A percentile compares a stretch with the other conserved stretches of the same genome.
Conservation (phyloP, 2,113 vertebrate species). For the Tachysurus fulvidraco region DNA sequence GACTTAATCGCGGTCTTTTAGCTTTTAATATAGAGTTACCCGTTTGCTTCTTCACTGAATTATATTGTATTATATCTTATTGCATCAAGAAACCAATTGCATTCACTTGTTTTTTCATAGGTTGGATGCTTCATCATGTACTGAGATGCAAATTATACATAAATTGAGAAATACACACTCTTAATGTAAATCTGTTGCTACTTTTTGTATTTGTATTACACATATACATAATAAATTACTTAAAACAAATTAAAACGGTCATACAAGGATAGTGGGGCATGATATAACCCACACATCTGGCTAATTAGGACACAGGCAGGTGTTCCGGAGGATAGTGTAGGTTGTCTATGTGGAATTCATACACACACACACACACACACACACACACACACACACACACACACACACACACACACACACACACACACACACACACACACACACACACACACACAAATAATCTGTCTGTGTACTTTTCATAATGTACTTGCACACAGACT, state of each 20-base stretch:
- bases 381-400: conserved; percentile 14
- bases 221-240: too few species aligned
- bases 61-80: background rate
- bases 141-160: background rate
- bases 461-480: conserved; percentile 9
- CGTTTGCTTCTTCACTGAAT: background rate
- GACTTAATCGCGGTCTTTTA: background rate
- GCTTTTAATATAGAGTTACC: background rate
- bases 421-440: conserved; percentile 22
- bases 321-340: conserved; percentile 42
- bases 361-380: conserved; percentile 12
- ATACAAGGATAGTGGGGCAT: conserved; percentile 41
- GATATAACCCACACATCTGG: conserved; percentile 49
- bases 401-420: conserved; percentile 5
- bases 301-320: conserved; percentile 64
- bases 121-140: background rate
- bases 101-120: background rate
- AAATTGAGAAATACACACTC: background rate
- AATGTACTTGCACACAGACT: conserved; percentile 23
- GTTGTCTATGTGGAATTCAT: conserved; percentile 2
- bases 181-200: background rate
- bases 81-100: background rate
- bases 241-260: background rate
- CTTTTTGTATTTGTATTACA: background rate
- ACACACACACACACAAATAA: conserved; percentile 11